Conservation (phyloP, 2,797 vertebrate genomes). For the Epinephelus coioides region DNA sequence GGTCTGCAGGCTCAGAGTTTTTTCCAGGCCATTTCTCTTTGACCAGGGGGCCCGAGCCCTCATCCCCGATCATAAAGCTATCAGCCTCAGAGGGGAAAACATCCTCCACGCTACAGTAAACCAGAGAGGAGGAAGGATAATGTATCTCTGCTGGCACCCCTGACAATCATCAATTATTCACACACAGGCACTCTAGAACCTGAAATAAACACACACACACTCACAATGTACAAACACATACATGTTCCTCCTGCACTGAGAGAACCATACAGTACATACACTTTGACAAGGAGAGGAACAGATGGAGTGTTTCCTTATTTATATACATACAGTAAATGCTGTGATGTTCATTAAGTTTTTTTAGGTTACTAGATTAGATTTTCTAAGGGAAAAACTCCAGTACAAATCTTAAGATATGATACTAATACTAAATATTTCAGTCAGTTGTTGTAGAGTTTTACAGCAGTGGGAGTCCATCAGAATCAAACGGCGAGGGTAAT, state of each 20-base stretch:
- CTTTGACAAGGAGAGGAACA: constrained; percentile 8
- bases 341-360: background rate
- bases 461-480: background rate
- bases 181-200: constrained; percentile 68
- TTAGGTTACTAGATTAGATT: background rate
- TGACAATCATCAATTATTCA: constrained; percentile 82
- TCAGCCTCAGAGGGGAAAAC: constrained; percentile 57
- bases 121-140: constrained; percentile 61
- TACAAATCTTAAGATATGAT: too few relatives aligned
- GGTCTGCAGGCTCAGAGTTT: constrained; percentile 41
- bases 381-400: background rate
- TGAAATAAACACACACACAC: constrained; percentile 69
- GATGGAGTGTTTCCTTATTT: constrained; percentile 7
- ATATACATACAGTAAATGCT: background rate
- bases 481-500: background rate
- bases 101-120: constrained; percentile 70
- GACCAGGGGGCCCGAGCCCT: constrained; percentile 33
- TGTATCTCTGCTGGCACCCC: constrained; percentile 64
- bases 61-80: constrained; percentile 53
- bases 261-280: background rate
- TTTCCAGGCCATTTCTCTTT: constrained; percentile 66
- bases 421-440: too few relatives aligned
- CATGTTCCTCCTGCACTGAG: constrained; percentile 11
- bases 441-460: background rate
- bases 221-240: constrained; percentile 44